A percentile compares a stretch with the other conserved stretches of the same genome.
phyloP scores from a whole-genome alignment of 2,797 vertebrate species.

The Syndactyla subalaris region DNA sequence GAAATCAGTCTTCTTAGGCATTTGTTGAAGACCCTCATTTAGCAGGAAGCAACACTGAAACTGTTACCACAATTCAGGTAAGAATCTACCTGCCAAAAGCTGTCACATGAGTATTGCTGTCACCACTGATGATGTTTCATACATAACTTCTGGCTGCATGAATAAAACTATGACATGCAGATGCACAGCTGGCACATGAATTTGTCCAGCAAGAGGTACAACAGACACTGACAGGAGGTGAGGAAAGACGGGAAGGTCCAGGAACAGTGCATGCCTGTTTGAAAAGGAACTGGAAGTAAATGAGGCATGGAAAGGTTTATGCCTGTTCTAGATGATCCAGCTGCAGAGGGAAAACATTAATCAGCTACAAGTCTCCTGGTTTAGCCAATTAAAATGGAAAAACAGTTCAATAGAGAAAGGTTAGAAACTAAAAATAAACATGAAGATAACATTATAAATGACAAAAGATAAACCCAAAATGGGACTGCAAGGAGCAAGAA shows the following conservation, averaged over 20 bases:
- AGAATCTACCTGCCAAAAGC: not conserved
- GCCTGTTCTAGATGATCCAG: not conserved
- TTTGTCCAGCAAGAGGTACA: not conserved
- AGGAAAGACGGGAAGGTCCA: conserved; percentile 18
- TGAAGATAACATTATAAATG: not conserved
- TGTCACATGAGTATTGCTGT: not conserved
- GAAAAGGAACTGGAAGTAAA: conserved; percentile 44
- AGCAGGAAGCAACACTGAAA: not conserved
- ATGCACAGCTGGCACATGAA: not conserved
- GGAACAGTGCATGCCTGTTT: not conserved
- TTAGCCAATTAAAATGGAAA: conserved; percentile 16
- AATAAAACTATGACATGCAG: not conserved
- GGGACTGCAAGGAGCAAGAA: not conserved
- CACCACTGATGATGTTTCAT: not conserved
- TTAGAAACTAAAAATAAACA: conserved; percentile 27
- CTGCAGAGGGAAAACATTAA: conserved; percentile 21
- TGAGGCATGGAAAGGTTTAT: conserved; percentile 13
- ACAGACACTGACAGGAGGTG: not conserved
- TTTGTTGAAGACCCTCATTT: not conserved
- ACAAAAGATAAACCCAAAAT: not conserved
- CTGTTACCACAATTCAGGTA: not conserved
- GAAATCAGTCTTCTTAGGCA: not conserved
- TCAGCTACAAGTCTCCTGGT: not conserved
- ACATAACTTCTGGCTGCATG: not conserved
- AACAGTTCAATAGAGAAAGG: not conserved